Conservation (phyloP, 2,888 invertebrate genomes). For the Machimus rusticus region DNA sequence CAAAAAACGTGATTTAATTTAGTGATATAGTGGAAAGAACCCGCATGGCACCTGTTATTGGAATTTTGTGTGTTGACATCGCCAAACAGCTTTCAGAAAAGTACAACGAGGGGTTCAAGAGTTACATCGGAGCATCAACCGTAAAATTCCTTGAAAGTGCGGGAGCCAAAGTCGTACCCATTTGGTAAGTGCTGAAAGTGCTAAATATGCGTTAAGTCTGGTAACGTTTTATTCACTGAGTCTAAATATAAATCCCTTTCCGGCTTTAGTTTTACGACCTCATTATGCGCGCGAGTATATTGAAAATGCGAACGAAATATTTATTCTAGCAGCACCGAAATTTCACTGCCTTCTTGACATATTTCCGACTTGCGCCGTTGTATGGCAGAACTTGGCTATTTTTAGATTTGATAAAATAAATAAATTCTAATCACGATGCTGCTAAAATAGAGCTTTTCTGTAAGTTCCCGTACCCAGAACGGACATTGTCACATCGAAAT, state of each 20-base stretch:
- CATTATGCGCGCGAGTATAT: neutral
- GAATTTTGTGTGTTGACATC: conserved; percentile 76
- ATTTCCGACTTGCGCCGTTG: neutral
- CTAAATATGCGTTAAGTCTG: too few relatives aligned
- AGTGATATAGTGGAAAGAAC: neutral
- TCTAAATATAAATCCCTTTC: neutral
- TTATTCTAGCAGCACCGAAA: neutral
- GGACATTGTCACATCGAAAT: neutral
- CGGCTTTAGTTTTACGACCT: neutral
- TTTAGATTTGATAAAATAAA: neutral
- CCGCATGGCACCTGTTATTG: conserved; percentile 66
- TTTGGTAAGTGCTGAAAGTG: conserved; percentile 36
- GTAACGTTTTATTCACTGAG: neutral
- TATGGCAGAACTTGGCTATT: neutral
- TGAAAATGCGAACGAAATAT: neutral
- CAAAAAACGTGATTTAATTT: neutral
- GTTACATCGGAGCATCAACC: conserved; percentile 77
- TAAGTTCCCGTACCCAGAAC: neutral
- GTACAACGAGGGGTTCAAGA: conserved; percentile 67
- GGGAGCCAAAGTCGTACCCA: conserved; percentile 24
- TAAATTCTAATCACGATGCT: neutral
- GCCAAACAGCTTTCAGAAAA: conserved; percentile 65
- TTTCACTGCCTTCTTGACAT: neutral
- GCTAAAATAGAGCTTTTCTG: neutral
- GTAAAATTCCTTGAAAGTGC: conserved; percentile 39